Evolutionary conservation across 2,888 invertebrate species (phyloP).

Genomic region (Chymomyza amoena): DNA sequence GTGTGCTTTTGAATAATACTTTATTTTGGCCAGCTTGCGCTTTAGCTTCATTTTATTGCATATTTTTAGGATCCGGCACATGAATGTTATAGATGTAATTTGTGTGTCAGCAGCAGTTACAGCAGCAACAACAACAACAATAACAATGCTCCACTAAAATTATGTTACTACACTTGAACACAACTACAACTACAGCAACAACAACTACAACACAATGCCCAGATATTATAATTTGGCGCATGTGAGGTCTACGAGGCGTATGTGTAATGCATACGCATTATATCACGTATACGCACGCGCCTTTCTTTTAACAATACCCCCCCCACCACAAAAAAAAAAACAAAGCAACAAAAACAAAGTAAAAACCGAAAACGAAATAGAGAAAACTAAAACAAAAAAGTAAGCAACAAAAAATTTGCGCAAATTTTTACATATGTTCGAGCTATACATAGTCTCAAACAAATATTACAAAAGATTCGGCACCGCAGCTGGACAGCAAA

Average conservation of each 20-base stretch:
- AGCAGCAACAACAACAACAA: conserved; percentile 35
- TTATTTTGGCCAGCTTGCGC: conserved; percentile 29
- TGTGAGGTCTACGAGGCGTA: conserved; percentile 4
- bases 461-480: neutral
- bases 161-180: conserved; percentile 62
- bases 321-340: too few relatives aligned
- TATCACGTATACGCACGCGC: conserved; percentile 40
- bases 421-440: neutral
- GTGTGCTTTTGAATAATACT: neutral
- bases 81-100: conserved; percentile 61
- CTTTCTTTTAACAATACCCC: conserved; percentile 55
- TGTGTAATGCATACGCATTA: conserved; percentile 52
- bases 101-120: conserved; percentile 47
- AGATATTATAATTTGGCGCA: conserved; percentile 22
- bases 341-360: neutral
- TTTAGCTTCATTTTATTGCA: conserved; percentile 40
- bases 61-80: conserved; percentile 50
- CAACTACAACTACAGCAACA: conserved; percentile 22
- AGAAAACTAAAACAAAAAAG: conserved; percentile 21
- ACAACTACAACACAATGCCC: conserved; percentile 52
- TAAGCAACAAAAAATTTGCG: neutral
- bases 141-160: conserved; percentile 41
- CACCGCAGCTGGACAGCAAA: neutral
- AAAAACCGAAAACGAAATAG: neutral
- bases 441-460: neutral